These are phyloP conservation scores for Seriola dumerili DNA, from an alignment of 2,113 vertebrate genomes.

Conservation along the genomic window DNA sequence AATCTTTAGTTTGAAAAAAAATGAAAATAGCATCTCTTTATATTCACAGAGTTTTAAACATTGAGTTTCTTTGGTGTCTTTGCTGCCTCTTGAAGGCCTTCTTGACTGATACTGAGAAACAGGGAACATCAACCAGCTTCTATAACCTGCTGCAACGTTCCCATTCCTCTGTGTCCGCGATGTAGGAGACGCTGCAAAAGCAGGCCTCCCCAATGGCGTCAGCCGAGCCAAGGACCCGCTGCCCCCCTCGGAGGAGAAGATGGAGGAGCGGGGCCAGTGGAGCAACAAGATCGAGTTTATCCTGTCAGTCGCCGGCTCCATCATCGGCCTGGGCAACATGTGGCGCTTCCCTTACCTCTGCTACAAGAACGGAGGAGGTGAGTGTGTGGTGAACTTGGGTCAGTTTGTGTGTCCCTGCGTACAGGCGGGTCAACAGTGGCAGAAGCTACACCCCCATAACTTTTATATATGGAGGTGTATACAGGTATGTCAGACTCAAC, in stretches of 20 bases:
- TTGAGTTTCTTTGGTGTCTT: neutral
- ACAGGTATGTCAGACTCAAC: too few species aligned
- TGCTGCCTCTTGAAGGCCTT: neutral
- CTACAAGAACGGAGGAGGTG: slow-evolving; percentile 96
- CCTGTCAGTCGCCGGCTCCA: slow-evolving; percentile 92
- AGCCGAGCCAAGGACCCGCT: slow-evolving; percentile 60
- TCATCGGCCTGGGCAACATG: slow-evolving; percentile 93
- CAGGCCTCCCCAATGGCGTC: slow-evolving; percentile 83
- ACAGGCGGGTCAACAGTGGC: neutral
- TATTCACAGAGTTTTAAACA: neutral
- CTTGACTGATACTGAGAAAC: neutral
- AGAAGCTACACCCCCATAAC: neutral
- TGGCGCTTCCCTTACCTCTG: slow-evolving; percentile 97
- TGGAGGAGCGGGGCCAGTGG: slow-evolving; percentile 91
- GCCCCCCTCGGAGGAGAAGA: slow-evolving; percentile 79
- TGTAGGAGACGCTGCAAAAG: slow-evolving; percentile 81
- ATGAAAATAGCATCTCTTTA: neutral
- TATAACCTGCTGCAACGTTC: neutral
- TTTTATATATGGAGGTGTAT: neutral
- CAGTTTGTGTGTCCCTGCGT: too few species aligned
- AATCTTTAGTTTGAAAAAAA: neutral
- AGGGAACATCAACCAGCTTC: neutral
- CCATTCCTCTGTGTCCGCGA: neutral
- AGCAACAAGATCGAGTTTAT: slow-evolving; percentile 93
- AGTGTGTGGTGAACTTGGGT: slow-evolving; percentile 57